Conservation (phyloP, 2,113 vertebrate species). For the Shinisaurus crocodilurus region DNA sequence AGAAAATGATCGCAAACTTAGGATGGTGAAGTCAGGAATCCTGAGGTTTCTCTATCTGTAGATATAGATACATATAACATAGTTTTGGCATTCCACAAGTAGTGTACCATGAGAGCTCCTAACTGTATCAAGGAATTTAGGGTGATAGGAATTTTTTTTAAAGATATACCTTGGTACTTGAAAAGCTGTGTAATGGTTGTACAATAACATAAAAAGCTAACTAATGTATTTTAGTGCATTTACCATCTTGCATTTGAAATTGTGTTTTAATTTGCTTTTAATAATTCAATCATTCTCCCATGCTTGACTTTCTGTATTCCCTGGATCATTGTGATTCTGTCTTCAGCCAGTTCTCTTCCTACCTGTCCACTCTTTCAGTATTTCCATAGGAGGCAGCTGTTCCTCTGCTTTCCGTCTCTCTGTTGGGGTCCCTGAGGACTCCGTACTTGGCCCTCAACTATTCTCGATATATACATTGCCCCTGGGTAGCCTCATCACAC, state of each 20-base stretch:
- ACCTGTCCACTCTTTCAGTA: background rate
- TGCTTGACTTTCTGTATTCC: background rate
- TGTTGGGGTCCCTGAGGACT: too few species aligned
- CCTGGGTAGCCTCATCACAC: background rate
- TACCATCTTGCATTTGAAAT: background rate
- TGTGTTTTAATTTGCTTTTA: background rate
- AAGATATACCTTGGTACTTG: background rate
- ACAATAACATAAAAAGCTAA: background rate
- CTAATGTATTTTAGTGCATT: background rate
- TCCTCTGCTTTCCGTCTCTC: background rate
- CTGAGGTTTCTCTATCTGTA: background rate
- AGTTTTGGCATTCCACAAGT: background rate
- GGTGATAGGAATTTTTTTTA: background rate
- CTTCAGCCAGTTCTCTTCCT: background rate
- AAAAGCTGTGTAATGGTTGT: background rate
- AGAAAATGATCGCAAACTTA: background rate
- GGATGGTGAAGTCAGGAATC: background rate
- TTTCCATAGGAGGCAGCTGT: background rate
- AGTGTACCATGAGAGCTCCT: background rate
- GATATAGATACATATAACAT: background rate
- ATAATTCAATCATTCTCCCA: background rate
- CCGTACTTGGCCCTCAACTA: too few species aligned
- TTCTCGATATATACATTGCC: background rate
- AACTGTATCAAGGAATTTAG: background rate
- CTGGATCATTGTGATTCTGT: background rate